phyloP scores from a whole-genome alignment of 35 echinoderm and acorn worm species.

The Eucidaris tribuloides region DNA sequence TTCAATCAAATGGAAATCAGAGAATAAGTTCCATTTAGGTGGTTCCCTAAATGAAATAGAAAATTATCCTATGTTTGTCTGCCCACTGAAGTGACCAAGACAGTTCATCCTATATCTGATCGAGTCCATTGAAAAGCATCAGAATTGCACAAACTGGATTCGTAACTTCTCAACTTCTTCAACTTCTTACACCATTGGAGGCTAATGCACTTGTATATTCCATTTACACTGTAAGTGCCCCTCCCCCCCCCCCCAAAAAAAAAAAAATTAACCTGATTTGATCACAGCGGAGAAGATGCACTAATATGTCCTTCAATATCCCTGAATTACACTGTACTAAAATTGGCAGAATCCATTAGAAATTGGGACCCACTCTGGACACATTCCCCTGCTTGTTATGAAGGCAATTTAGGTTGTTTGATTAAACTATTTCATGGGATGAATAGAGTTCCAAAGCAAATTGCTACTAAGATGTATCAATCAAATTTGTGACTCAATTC shows the following conservation, averaged over 20 bases:
- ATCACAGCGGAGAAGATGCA: too few species aligned
- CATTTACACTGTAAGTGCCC: conserved; percentile 3
- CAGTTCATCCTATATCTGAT: not conserved
- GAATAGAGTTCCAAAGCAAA: conserved; percentile 2
- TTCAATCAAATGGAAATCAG: too few species aligned
- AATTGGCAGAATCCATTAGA: too few species aligned
- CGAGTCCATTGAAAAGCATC: conserved; percentile 1
- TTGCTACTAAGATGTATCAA: conserved; percentile 14
- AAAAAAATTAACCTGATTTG: not conserved
- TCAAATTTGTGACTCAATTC: not conserved
- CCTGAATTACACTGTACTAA: not conserved
- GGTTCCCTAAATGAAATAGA: conserved; percentile 1
- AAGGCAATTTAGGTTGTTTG: not conserved
- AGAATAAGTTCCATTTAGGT: conserved; percentile 13
- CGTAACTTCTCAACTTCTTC: too few species aligned
- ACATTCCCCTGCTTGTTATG: not conserved
- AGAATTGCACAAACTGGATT: conserved; percentile 1
- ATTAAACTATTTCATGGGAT: not conserved
- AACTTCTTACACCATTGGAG: conserved; percentile 9
- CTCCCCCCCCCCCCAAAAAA: too few species aligned
- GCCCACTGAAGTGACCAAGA: not conserved
- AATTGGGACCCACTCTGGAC: not conserved
- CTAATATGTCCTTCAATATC: not conserved
- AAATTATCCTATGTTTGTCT: not conserved
- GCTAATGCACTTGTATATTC: not conserved